Base-by-base conservation (phyloP, 1,140 invertebrate genomes). In the Saccostrea glomerata region DNA sequence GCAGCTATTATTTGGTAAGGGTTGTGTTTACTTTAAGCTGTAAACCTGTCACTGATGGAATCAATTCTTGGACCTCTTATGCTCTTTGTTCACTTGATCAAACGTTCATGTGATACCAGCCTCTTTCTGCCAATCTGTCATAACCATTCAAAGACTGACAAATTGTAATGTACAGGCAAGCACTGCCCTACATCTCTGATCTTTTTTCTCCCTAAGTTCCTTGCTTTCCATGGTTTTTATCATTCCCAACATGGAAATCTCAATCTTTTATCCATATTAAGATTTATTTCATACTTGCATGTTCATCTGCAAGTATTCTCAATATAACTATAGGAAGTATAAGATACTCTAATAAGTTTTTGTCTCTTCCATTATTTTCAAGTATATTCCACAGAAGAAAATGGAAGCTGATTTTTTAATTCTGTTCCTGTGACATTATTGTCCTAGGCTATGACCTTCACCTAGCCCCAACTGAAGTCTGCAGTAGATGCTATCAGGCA, bases 21-120 rank as follows among this genome's bases (percentile, higher is more conserved):
- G 30, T 30, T 15, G 25, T 77, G 70, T 36, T 30, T 12, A 77
- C 23, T 15, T 36, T 47, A 47, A 77, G 70, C 25, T 25, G 25
- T 77, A 15, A 77, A 77, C 13, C 70, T 77, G 70, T 77, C 70
- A 30, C 15, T 77, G 70, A 30, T 77, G 13, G 25, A 77, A 77
- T 77, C 70, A 77, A 77, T 30, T 77, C 70, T 77, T 77, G 30
- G 11, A 77, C 70, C 70, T 77, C 70, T 77, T 77, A 36, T 77
- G 58, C 58, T 63, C 30, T 36, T 77, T 36, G 25, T 77, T 77
- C 6, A 77, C 30, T 30, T 77, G 15, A 77, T 77, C 70, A 77
- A 77, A 77, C 70, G 7, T 36, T 36, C 70, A 77, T 77, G 70
- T 77, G 70, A 77, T 77, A 30, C 60, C 23, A 9, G 6, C 4